These are phyloP conservation scores for Neodontobutis hainanensis DNA, from an alignment of 2,113 vertebrate genomes.

Conservation along the genomic window DNA sequence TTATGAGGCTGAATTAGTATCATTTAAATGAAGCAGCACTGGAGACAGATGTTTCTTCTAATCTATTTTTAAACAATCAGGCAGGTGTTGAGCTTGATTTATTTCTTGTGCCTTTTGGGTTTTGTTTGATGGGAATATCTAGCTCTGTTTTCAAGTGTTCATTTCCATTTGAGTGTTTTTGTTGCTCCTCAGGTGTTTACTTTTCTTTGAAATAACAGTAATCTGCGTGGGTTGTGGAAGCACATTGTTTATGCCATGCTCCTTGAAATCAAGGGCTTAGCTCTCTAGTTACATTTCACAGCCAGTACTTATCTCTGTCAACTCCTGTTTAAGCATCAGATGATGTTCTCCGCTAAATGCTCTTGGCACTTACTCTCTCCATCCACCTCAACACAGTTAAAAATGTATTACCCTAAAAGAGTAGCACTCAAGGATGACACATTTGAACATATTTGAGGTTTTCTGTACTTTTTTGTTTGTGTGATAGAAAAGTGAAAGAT, in stretches of 20 bases:
- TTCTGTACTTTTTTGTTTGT: conserved; percentile 24
- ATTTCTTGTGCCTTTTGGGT: conserved; percentile 1
- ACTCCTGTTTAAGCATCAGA: conserved; percentile 49
- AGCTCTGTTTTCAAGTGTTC: conserved; percentile 20
- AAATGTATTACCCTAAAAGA: conserved; percentile 16
- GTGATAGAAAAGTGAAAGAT: conserved; percentile 46
- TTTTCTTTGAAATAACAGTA: conserved; percentile 54
- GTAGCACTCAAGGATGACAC: conserved; percentile 25
- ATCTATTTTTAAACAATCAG: conserved; percentile 27
- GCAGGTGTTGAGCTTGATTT: conserved; percentile 2
- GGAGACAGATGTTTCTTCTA: conserved; percentile 31
- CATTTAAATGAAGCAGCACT: conserved; percentile 13
- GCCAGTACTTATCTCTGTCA: conserved; percentile 59
- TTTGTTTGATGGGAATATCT: conserved; percentile 37
- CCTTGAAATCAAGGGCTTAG: conserved; percentile 59
- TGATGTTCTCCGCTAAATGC: conserved; percentile 41
- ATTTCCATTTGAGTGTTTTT: conserved; percentile 36
- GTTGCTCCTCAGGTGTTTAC: conserved; percentile 38
- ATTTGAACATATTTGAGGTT: conserved; percentile 21
- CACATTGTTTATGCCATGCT: conserved; percentile 54
- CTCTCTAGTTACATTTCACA: conserved; percentile 64
- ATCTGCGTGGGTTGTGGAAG: conserved; percentile 53
- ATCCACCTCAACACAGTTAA: conserved; percentile 32
- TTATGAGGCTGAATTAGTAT: conserved; percentile 18
- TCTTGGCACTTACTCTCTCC: conserved; percentile 37